These are phyloP conservation scores for Fissipunctia ypsillon DNA, from an alignment of 2,888 invertebrate genomes.

Conservation along the genomic window DNA sequence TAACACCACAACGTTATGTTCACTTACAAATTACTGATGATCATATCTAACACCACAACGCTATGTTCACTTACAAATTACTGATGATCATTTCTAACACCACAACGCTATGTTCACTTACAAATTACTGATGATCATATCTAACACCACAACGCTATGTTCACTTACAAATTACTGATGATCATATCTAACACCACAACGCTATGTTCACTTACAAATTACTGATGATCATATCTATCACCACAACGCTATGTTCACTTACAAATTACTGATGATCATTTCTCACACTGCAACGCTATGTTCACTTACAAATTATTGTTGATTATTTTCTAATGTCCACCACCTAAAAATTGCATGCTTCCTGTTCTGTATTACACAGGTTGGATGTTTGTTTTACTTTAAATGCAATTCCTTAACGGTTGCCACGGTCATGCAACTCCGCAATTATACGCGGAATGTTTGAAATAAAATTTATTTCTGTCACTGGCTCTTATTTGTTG, in stretches of 20 bases:
- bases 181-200: background rate
- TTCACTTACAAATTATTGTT: background rate
- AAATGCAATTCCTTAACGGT: conserved; percentile 40
- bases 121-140: no score
- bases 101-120: no score
- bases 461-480: conserved; percentile 39
- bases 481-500: conserved; percentile 38
- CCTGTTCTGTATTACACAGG: background rate
- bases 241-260: no score
- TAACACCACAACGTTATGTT: background rate
- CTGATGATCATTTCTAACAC: background rate
- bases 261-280: no score
- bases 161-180: no score
- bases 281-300: no score
- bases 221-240: background rate
- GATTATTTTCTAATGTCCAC: background rate
- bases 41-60: background rate
- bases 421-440: conserved; percentile 44
- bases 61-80: no score
- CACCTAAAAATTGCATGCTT: background rate
- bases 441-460: conserved; percentile 29
- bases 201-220: no score
- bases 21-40: no score
- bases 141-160: background rate
- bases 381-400: conserved; percentile 18